These are phyloP conservation scores for Hydrochoerus hydrochaeris DNA, from an alignment of 2,113 vertebrate genomes.

Conservation along the genomic window DNA sequence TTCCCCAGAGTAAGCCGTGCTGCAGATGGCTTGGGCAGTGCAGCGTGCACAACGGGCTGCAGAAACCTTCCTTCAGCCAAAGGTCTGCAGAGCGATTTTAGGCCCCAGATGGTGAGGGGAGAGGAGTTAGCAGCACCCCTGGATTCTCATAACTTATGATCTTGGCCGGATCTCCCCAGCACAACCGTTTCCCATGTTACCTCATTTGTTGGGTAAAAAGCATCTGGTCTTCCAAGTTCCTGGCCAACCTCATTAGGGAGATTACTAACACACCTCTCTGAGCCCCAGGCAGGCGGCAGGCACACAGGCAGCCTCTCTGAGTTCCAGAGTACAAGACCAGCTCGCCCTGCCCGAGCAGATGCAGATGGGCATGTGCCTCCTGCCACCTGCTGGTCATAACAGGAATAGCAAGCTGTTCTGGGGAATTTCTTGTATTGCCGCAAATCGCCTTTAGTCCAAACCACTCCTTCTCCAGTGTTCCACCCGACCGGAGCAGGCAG, in stretches of 20 bases:
- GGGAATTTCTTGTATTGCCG: not conserved
- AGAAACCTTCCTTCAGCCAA: not conserved
- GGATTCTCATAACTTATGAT: not conserved
- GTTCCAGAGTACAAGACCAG: not conserved
- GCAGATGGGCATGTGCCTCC: not conserved
- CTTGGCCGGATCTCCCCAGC: not conserved
- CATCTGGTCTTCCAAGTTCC: slow-evolving; percentile 42
- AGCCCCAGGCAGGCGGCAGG: not conserved
- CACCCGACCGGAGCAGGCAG: not conserved
- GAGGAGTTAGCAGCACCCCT: not conserved
- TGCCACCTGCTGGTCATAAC: slow-evolving; percentile 66
- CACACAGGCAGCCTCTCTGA: not conserved
- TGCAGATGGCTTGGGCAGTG: not conserved
- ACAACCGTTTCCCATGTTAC: slow-evolving; percentile 17
- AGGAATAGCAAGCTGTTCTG: slow-evolving; percentile 17
- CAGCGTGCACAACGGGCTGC: not conserved
- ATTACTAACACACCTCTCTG: not conserved
- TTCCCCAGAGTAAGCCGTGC: not conserved
- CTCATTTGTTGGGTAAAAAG: slow-evolving; percentile 61
- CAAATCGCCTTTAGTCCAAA: not conserved
- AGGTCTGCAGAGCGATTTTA: not conserved
- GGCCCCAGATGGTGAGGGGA: not conserved
- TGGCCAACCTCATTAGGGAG: slow-evolving; percentile 39
- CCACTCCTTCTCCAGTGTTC: not conserved
- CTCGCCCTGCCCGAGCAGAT: not conserved